Evolutionary conservation across 2,888 invertebrate genomes (phyloP), one percentile per base, ranked within the genome.

Genomic region (Endotricha flammealis): DNA sequence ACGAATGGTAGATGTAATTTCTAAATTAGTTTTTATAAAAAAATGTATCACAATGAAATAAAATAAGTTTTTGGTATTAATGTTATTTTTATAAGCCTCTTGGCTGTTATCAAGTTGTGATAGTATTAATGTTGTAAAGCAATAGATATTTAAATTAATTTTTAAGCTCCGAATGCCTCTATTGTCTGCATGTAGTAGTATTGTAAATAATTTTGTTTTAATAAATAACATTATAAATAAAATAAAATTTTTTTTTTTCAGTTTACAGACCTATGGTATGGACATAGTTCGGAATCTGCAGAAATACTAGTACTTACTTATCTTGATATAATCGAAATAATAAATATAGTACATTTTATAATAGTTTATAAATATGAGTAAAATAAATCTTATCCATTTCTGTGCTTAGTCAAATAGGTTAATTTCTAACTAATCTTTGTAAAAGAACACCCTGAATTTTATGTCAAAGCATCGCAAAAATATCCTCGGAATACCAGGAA

Each of bases 41-140:
- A n/a, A n/a, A n/a, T n/a, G n/a, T 7, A 27, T 33, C 30, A 16
- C 27, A 25, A 32, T 10, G 7, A 27, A 14, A 7, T 13, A 24
- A 32, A 10, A 23, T 32, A 16, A 17, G 9, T 12, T 9, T 27
- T 27, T 12, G n/a, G 16, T 24, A 7, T 3, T 11, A 27, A 27
- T 3, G n/a, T 16, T 28, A 5, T 28, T 22, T 35, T 29, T 32
- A 20, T 38, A 31, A 41, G 47, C 42, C 36, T 35, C 2, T 25
- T 17, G 40, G 48, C 48, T 44, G 32, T 38, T 43, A 41, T 44
- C 42, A 53, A 50, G 54, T 59, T 64, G 64, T 64, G 64, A 64
- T 64, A 62, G 57, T 53, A 52, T 51, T 50, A 50, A 49, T 22
- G 16, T 14, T 38, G 35, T 33, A 36, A 36, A 38, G 24, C 25